phyloP scores from a whole-genome alignment of 2,888 invertebrate genomes.

The Zaprionus lineosus region DNA sequence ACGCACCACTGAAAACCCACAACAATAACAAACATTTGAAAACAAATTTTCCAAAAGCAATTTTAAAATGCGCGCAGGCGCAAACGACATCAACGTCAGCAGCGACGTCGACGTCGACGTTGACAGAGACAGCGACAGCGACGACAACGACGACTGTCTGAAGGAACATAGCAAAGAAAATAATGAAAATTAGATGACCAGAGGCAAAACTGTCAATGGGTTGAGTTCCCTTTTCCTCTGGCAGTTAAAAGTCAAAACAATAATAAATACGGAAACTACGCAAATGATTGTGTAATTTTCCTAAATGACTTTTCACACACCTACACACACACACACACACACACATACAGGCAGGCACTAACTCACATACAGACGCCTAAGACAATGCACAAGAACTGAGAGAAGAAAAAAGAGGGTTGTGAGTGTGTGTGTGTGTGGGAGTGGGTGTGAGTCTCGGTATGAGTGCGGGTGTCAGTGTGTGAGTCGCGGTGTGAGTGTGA shows the following conservation, averaged over 20 bases:
- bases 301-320: constrained; percentile 51
- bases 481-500: no score
- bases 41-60: constrained; percentile 71
- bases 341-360: not conserved
- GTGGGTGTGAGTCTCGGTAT: no score
- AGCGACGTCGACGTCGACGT: not conserved
- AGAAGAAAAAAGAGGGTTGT: no score
- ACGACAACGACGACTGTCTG: not conserved
- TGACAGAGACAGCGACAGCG: constrained; percentile 5
- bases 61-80: constrained; percentile 69
- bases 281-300: constrained; percentile 59
- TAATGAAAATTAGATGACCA: constrained; percentile 49
- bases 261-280: constrained; percentile 46
- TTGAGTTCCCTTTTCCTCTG: constrained; percentile 14
- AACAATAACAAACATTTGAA: constrained; percentile 67
- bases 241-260: constrained; percentile 46
- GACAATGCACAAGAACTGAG: not conserved
- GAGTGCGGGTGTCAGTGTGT: not conserved
- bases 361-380: not conserved
- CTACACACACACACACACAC: not conserved
- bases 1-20: constrained; percentile 67
- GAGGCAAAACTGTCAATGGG: constrained; percentile 32
- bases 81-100: constrained; percentile 33
- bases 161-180: constrained; percentile 31
- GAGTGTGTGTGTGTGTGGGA: no score